Percentiles rank a stretch among this genome's conserved stretches.
Conservation (phyloP, 2,113 vertebrate species). For the Brienomyrus brachyistius region DNA sequence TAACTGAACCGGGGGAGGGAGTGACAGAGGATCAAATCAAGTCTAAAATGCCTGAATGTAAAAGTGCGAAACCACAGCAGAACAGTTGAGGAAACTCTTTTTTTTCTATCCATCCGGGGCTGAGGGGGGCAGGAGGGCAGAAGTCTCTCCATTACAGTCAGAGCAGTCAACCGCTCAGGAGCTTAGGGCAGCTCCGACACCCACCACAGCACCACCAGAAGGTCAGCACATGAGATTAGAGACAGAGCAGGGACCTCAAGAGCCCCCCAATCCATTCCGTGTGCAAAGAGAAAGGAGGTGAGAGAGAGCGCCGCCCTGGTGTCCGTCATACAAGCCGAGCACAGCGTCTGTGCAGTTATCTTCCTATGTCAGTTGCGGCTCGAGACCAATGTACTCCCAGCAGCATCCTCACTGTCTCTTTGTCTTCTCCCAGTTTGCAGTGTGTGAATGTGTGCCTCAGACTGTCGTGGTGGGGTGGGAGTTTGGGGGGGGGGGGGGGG, state of each 20-base stretch:
- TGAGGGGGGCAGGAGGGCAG: background rate
- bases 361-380: background rate
- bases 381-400: background rate
- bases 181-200: background rate
- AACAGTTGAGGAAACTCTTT: background rate
- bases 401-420: background rate
- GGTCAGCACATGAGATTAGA: background rate
- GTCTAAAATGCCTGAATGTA: background rate
- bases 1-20: background rate
- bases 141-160: background rate
- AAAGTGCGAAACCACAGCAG: background rate
- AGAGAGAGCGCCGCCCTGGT: background rate
- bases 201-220: background rate
- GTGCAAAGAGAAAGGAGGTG: background rate
- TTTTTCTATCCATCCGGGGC: background rate
- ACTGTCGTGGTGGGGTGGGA: background rate
- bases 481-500: background rate
- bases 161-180: background rate
- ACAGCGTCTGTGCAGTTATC: background rate
- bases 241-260: background rate
- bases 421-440: background rate
- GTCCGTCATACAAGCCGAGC: background rate
- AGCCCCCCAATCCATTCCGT: background rate
- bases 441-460: background rate
- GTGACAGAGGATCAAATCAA: background rate